phyloP scores from a whole-genome alignment of 2,888 invertebrate species.

The Drosophila robusta region DNA sequence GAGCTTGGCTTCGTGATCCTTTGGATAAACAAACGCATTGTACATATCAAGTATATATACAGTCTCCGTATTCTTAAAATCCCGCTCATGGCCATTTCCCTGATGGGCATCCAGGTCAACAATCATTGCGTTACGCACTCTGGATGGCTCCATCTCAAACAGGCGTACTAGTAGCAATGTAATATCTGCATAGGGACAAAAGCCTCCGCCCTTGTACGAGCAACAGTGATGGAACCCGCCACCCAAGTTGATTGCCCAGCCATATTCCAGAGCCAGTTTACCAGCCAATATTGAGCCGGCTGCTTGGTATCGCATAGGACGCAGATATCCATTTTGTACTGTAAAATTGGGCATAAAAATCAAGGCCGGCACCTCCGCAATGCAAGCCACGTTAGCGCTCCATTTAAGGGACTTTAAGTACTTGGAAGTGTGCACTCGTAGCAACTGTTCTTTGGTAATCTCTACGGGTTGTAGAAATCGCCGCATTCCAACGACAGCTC shows the following conservation, averaged over 20 bases:
- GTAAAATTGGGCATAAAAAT: conserved; percentile 91
- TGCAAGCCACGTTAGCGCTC: conserved; percentile 91
- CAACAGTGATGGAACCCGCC: conserved; percentile 96
- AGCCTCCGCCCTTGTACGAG: conserved; percentile 91
- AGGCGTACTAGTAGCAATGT: conserved; percentile 91
- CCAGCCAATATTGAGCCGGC: conserved; percentile 93
- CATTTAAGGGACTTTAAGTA: conserved; percentile 91
- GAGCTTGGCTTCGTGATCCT: conserved; percentile 90
- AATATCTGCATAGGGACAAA: conserved; percentile 96
- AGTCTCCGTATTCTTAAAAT: conserved; percentile 89
- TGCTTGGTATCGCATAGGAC: conserved; percentile 92
- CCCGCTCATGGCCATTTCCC: conserved; percentile 95
- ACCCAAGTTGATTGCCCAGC: conserved; percentile 96
- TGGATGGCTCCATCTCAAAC: conserved; percentile 86
- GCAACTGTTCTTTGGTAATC: conserved; percentile 89
- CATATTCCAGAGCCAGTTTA: conserved; percentile 91
- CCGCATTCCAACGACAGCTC: conserved; percentile 87
- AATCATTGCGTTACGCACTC: conserved; percentile 91
- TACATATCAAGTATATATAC: conserved; percentile 96
- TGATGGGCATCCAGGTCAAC: conserved; percentile 97
- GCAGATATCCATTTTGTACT: conserved; percentile 91
- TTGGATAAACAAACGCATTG: conserved; percentile 92
- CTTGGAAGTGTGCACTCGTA: conserved; percentile 90
- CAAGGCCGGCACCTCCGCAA: conserved; percentile 91
- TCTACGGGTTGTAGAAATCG: conserved; percentile 88